phyloP scores from a whole-genome alignment of 1,140 invertebrate genomes.

The Papilio polyxenes region DNA sequence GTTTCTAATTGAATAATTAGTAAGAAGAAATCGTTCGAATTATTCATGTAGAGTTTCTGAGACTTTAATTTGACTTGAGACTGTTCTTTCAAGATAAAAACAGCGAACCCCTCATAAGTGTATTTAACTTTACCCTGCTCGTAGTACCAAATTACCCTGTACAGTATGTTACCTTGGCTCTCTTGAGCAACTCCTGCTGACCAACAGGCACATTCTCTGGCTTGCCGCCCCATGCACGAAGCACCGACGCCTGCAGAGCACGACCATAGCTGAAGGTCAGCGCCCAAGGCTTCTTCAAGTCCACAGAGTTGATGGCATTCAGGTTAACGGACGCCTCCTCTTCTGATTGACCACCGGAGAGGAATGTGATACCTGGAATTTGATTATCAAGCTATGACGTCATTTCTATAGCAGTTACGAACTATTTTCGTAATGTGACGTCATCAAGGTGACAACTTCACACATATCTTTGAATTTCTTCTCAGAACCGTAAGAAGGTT shows the following conservation, averaged over 20 bases:
- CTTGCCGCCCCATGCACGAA: conserved; percentile 95
- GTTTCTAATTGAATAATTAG: not conserved
- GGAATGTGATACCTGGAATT: conserved; percentile 89
- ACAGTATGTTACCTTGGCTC: conserved; percentile 88
- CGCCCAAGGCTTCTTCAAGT: conserved; percentile 92
- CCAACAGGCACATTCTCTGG: conserved; percentile 89
- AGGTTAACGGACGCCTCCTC: conserved; percentile 96
- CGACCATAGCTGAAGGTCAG: conserved; percentile 97
- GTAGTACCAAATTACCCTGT: not conserved
- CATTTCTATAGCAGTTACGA: not conserved
- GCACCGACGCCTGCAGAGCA: conserved; percentile 92
- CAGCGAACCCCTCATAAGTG: too few relatives aligned
- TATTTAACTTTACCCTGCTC: not conserved
- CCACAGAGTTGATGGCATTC: conserved; percentile 94
- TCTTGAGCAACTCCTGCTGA: conserved; percentile 93
- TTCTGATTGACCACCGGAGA: conserved; percentile 97
- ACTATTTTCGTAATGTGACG: too few relatives aligned
- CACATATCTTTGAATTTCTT: too few relatives aligned
- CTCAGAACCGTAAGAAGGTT: too few relatives aligned
- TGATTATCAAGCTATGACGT: too few relatives aligned
- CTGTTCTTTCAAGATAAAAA: too few relatives aligned
- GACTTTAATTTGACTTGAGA: too few relatives aligned
- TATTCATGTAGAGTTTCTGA: not conserved
- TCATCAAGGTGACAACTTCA: too few relatives aligned
- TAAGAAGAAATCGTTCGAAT: not conserved